A percentile compares a stretch with the other conserved stretches of the same genome.
Evolutionary conservation across 2,113 vertebrate species (phyloP).

Genomic region (Lota lota): DNA sequence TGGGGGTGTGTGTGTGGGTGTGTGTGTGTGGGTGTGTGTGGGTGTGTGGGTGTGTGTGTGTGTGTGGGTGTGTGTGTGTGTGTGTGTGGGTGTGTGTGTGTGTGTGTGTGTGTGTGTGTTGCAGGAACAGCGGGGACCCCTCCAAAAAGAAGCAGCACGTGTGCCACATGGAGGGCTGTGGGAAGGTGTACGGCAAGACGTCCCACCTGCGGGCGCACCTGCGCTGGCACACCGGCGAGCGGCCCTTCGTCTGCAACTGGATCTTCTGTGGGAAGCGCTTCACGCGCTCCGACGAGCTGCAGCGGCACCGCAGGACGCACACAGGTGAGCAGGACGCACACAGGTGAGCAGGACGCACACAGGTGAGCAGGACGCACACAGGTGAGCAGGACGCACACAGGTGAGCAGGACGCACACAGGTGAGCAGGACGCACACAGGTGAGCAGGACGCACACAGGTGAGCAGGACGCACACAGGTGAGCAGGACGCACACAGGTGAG

Average conservation of each 20-base stretch:
- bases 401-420: slow-evolving; percentile 43
- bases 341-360: slow-evolving; percentile 94
- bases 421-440: slow-evolving; percentile 97
- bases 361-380: slow-evolving; percentile 64
- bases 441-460: no score
- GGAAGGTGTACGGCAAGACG: slow-evolving; percentile 98
- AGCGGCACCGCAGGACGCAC: slow-evolving; percentile 96
- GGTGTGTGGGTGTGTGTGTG: no score
- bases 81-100: no score
- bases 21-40: no score
- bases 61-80: no score
- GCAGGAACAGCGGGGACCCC: slow-evolving; percentile 90
- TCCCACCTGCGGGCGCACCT: slow-evolving; percentile 96
- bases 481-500: no score
- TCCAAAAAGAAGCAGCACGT: slow-evolving; percentile 99
- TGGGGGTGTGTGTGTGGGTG: no score
- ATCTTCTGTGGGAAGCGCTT: slow-evolving; percentile 98
- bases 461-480: slow-evolving; percentile 94
- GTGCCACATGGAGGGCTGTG: slow-evolving; percentile 98
- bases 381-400: slow-evolving; percentile 98
- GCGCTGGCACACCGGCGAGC: slow-evolving; percentile 98
- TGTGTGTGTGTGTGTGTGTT: slow-evolving; percentile 7
- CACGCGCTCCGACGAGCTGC: slow-evolving; percentile 94
- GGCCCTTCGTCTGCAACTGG: slow-evolving; percentile 98
- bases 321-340: slow-evolving; percentile 82